Evolutionary conservation across 2,113 vertebrate genomes (phyloP).

Genomic region (Neogale vison): DNA sequence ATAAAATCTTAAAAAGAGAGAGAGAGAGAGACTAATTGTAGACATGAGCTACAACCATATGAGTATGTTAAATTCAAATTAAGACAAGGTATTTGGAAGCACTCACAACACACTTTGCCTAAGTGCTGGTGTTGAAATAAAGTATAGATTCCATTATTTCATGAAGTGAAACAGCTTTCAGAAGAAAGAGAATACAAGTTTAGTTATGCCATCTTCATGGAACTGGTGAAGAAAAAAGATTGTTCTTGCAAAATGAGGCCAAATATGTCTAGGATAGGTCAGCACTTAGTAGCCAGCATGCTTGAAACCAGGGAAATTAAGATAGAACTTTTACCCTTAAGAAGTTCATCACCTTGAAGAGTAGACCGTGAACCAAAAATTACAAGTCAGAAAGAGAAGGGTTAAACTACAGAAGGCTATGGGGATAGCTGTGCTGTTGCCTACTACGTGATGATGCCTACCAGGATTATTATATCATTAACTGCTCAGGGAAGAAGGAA

Average conservation of each 20-base stretch:
- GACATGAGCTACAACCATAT: not conserved
- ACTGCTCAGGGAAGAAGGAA: not conserved
- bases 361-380: not conserved
- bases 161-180: not conserved
- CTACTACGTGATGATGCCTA: not conserved
- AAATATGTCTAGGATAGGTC: not conserved
- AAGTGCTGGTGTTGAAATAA: not conserved
- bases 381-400: not conserved
- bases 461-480: not conserved
- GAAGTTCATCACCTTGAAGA: not conserved
- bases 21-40: not conserved
- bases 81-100: not conserved
- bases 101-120: constrained; percentile 10
- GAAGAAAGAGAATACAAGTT: not conserved
- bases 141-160: not conserved
- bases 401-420: not conserved
- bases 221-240: not conserved
- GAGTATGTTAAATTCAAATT: constrained; percentile 31
- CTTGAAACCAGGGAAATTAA: not conserved
- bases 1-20: not conserved
- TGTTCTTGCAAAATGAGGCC: not conserved
- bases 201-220: not conserved
- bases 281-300: not conserved
- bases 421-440: not conserved
- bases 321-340: not conserved